Base-by-base conservation (phyloP, 2,113 vertebrate genomes). In the Lasiurus cinereus region DNA sequence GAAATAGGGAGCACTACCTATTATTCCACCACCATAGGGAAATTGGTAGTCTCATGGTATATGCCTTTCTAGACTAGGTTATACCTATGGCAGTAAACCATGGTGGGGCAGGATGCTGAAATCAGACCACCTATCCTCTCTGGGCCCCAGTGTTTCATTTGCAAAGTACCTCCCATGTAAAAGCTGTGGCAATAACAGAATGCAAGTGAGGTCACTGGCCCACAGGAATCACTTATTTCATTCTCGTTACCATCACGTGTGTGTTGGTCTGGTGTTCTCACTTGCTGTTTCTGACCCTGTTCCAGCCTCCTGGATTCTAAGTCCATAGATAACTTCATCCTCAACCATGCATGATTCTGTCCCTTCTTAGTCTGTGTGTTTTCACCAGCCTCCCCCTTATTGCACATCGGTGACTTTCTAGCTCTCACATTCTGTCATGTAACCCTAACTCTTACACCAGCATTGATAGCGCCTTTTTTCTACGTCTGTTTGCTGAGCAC, bases 251-350 rank as follows among this genome's bases (percentile, higher is more conserved):
- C 2, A 1, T 19, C 18, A 9, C 22, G 2, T 29, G 1, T 10
- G 13, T 1, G 0, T 22, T 27, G 12, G 50, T 36, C 33, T 18
- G 2, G 2, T 6, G 43, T n/a, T 52, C 56, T 46, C 11, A 14
- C 5, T 70, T 0, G 1, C 52, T 85, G 27, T 59, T 94, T 67
- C 83, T 90, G 69, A 82, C 50, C 15, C 0, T 69, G 73, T 29
- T 29, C 18, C 18, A 33, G 83, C 14, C 56, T n/a, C 8, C 88
- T 92, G 27, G 19, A 67, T 14, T 76, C 36, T 22, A 90, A 83
- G 27, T 21, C 31, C 27, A 4, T 8, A 29, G 56, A 56, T 22
- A 43, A 36, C 21, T 82, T 76, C 46, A 59, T 76, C 33, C 46
- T 88, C 21, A 9, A 33, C 48, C 1, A 7, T 5, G 31, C 1